Conservation (phyloP, 1,140 invertebrate species). For the Temnothorax nylanderi region DNA sequence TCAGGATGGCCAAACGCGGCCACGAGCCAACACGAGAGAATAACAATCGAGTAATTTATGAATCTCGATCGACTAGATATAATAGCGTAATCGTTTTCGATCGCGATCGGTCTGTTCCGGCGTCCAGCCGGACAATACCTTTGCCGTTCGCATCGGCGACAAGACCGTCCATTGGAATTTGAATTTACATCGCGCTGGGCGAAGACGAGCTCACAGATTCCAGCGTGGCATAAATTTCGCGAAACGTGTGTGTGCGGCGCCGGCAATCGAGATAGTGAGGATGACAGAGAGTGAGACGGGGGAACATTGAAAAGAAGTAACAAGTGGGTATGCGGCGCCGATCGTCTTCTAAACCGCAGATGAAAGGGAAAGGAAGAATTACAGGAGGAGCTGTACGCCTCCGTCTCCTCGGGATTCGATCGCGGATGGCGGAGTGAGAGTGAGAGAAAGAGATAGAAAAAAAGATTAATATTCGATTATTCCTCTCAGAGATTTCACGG, state of each 20-base stretch:
- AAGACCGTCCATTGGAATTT: conserved; percentile 47
- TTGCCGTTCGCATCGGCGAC: conserved; percentile 6
- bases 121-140: conserved; percentile 31
- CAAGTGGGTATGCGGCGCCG: neutral
- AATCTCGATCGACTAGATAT: neutral
- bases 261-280: conserved; percentile 18
- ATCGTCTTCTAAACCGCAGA: conserved; percentile 31
- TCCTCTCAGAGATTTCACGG: neutral
- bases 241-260: conserved; percentile 2
- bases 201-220: conserved; percentile 56
- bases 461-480: neutral
- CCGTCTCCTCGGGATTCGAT: neutral
- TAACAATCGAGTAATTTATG: neutral
- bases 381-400: neutral
- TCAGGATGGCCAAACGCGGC: neutral
- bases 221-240: conserved; percentile 62
- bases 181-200: conserved; percentile 49
- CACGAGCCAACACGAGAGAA: neutral
- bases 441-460: neutral
- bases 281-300: conserved; percentile 15
- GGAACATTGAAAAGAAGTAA: conserved; percentile 12
- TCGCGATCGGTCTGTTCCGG: neutral
- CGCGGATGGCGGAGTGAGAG: neutral
- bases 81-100: conserved; percentile 1
- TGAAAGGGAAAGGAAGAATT: conserved; percentile 50